Percentiles rank a stretch among this genome's conserved stretches.
Evolutionary conservation across 2,888 invertebrate species (phyloP).

Genomic region (Agrilus cyanescens): DNA sequence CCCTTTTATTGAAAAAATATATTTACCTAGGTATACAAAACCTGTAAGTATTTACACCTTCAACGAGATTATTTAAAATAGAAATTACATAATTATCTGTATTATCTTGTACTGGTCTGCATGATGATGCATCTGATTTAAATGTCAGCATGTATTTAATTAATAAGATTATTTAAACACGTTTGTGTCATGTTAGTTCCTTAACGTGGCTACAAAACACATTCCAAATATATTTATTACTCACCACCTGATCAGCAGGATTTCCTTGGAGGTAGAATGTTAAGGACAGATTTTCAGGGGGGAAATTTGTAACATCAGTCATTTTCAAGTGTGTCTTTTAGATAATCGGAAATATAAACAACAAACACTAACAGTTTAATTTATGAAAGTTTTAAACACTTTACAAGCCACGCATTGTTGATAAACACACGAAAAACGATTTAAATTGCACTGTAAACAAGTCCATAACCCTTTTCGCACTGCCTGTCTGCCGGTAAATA

Average conservation of each 20-base stretch:
- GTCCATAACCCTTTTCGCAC: background rate
- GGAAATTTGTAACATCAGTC: constrained; percentile 26
- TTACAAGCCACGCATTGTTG: background rate
- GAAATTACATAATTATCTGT: too few species aligned
- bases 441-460: constrained; percentile 4
- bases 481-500: background rate
- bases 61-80: too few species aligned
- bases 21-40: too few species aligned
- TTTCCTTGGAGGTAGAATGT: constrained; percentile 30
- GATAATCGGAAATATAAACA: too few species aligned
- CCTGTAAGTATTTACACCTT: too few species aligned
- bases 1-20: too few species aligned
- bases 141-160: too few species aligned
- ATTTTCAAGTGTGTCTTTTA: constrained; percentile 7
- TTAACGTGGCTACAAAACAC: constrained; percentile 4
- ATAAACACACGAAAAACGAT: background rate
- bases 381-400: background rate
- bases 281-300: constrained; percentile 34
- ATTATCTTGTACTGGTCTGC: too few species aligned
- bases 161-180: background rate
- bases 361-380: background rate
- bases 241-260: constrained; percentile 23
- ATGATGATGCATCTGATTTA: too few species aligned
- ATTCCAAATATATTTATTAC: constrained; percentile 9
- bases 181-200: background rate